Conservation (phyloP, 2,113 vertebrate genomes). For the Dromaius novaehollandiae region DNA sequence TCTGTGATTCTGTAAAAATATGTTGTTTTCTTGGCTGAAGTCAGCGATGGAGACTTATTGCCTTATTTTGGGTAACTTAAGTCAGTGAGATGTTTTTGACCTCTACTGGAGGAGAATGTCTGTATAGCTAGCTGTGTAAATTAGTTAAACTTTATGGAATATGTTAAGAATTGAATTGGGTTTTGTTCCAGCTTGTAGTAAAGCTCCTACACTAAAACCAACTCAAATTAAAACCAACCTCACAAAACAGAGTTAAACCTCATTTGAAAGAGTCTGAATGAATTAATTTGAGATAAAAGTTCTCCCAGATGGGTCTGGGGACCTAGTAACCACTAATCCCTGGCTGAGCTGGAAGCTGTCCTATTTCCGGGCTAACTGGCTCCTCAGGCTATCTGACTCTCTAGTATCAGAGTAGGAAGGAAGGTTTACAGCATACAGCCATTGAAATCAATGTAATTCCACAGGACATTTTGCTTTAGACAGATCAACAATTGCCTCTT, state of each 20-base stretch:
- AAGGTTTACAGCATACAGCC: rapidly evolving
- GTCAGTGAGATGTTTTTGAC: neutral
- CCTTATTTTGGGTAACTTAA: neutral
- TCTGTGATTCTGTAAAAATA: neutral
- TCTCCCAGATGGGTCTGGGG: neutral
- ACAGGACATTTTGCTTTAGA: neutral
- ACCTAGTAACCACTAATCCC: neutral
- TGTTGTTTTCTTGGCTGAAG: rapidly evolving
- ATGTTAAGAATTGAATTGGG: neutral
- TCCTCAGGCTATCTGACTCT: neutral
- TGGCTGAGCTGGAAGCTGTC: neutral
- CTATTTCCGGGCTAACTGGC: neutral
- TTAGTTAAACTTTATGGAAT: neutral
- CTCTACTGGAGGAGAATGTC: neutral
- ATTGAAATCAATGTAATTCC: neutral
- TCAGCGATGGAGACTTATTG: neutral
- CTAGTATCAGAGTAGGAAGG: neutral
- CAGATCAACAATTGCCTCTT: neutral
- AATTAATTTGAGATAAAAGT: neutral
- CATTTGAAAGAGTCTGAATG: neutral
- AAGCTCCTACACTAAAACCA: neutral
- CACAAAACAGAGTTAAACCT: neutral
- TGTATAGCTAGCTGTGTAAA: neutral
- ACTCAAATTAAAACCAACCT: neutral
- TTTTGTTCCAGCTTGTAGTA: neutral